Evolutionary conservation across 1,140 invertebrate genomes (phyloP).

Genomic region (Ctenoplectra terminalis): DNA sequence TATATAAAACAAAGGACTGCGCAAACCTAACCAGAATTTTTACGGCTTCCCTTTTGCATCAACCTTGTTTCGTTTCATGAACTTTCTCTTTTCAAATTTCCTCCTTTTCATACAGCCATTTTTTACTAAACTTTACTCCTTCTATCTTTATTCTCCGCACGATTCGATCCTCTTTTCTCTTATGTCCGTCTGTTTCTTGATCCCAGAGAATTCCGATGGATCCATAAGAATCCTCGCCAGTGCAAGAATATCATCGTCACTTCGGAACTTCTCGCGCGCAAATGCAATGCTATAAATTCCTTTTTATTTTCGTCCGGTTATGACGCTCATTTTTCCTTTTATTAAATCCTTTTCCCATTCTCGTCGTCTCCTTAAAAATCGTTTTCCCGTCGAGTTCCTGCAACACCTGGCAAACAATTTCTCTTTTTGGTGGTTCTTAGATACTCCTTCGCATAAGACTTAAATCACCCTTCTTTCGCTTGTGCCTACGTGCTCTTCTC

Average conservation of each 20-base stretch:
- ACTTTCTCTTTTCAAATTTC: too few relatives aligned
- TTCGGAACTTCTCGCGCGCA: constrained; percentile 33
- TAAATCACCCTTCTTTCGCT: constrained; percentile 20
- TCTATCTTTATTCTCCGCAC: not conserved
- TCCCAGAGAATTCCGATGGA: not conserved
- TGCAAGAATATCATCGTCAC: constrained; percentile 32
- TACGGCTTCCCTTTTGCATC: too few relatives aligned
- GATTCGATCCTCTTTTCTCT: not conserved
- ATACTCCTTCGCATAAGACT: constrained; percentile 1
- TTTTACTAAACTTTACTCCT: too few relatives aligned
- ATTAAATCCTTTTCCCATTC: constrained; percentile 46
- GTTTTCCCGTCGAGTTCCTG: constrained; percentile 31
- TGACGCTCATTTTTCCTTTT: constrained; percentile 46
- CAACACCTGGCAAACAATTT: constrained; percentile 50
- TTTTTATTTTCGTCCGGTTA: constrained; percentile 48
- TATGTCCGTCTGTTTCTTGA: not conserved
- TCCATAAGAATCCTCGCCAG: constrained; percentile 17
- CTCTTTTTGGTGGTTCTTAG: constrained; percentile 38
- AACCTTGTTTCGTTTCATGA: too few relatives aligned
- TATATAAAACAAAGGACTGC: too few relatives aligned
- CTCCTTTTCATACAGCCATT: too few relatives aligned
- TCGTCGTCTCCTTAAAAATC: constrained; percentile 48
- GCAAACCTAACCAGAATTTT: too few relatives aligned
- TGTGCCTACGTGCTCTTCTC: not conserved
- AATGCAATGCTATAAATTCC: constrained; percentile 42